Evolutionary conservation across 1,140 invertebrate genomes (phyloP).

Genomic region (Scylla paramamosain): DNA sequence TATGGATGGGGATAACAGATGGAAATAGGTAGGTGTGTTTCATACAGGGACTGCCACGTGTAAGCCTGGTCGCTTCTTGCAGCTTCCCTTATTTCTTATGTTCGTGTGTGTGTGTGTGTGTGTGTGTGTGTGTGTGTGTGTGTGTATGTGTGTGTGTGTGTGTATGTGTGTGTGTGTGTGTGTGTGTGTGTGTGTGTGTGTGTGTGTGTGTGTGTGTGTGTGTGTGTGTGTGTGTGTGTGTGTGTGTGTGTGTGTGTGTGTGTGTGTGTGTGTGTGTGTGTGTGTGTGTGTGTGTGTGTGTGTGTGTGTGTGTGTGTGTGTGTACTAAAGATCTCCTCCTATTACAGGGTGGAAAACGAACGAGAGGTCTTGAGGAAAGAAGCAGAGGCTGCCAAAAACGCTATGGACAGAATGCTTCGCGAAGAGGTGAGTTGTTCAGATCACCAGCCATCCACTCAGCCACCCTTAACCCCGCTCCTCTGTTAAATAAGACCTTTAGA

Average conservation of each 20-base stretch:
- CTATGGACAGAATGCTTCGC: conserved; percentile 29
- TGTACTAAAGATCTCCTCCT: neutral
- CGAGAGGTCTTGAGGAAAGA: conserved; percentile 34
- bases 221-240: neutral
- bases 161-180: neutral
- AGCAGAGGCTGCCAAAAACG: neutral
- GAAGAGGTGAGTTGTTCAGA: conserved; percentile 35
- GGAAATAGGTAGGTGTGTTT: too few species aligned
- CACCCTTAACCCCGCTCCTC: neutral
- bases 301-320: neutral
- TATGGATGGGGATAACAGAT: too few species aligned
- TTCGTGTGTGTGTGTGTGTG: neutral
- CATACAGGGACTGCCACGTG: too few species aligned
- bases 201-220: neutral
- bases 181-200: neutral
- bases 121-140: neutral
- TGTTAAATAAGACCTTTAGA: neutral
- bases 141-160: neutral
- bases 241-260: conserved; percentile 21
- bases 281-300: neutral
- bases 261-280: neutral
- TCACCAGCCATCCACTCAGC: neutral
- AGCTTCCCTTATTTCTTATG: too few species aligned
- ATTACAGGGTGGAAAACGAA: conserved; percentile 56
- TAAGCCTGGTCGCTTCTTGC: too few species aligned